Evolutionary conservation across 2,113 vertebrate genomes (phyloP).

Genomic region (Stegastes partitus): DNA sequence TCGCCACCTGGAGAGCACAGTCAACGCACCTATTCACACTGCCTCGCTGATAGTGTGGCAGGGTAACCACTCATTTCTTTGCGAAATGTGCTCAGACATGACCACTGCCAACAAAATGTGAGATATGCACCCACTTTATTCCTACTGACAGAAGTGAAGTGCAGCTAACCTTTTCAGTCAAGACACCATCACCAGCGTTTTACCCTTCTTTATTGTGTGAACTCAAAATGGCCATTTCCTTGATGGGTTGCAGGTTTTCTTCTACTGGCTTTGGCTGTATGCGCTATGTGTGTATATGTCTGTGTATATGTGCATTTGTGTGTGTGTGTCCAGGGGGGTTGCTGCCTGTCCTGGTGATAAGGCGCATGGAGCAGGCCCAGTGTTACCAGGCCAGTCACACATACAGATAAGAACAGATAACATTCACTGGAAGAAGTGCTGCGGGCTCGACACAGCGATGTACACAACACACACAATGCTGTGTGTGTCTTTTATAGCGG

Average conservation of each 20-base stretch:
- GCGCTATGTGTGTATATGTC: constrained; percentile 31
- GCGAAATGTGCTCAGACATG: neutral
- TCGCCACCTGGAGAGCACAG: neutral
- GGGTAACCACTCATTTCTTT: neutral
- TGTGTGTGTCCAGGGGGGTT: constrained; percentile 49
- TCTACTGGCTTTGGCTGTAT: neutral
- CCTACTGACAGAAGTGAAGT: constrained; percentile 13
- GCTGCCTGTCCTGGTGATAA: constrained; percentile 76
- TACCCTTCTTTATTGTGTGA: constrained; percentile 9
- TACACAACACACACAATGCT: constrained; percentile 42
- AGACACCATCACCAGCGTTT: constrained; percentile 14
- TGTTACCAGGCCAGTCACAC: constrained; percentile 83
- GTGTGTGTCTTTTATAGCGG: constrained; percentile 8
- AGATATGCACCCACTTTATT: neutral
- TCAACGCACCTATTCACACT: neutral
- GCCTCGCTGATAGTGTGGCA: neutral
- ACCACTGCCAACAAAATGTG: neutral
- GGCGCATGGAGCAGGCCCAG: constrained; percentile 70
- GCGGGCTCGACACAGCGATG: constrained; percentile 62
- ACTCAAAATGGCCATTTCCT: constrained; percentile 19
- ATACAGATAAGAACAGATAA: constrained; percentile 83
- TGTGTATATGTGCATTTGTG: constrained; percentile 43
- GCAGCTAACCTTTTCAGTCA: constrained; percentile 24
- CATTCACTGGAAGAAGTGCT: constrained; percentile 81
- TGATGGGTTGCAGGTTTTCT: constrained; percentile 28